phyloP scores from a whole-genome alignment of 1,140 invertebrate genomes.

The Tribolium castaneum region DNA sequence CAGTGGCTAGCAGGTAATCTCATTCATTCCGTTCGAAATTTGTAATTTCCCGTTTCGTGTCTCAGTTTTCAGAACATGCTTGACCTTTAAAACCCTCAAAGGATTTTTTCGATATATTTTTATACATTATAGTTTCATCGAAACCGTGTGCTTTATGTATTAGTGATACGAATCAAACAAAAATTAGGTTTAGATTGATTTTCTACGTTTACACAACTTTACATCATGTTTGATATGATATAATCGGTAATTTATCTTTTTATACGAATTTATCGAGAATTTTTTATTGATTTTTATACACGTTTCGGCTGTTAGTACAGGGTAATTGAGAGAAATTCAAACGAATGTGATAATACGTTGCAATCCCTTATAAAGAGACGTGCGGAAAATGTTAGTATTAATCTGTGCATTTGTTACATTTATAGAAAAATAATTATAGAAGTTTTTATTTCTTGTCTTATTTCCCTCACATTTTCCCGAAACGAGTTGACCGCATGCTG shows the following conservation, averaged over 20 bases:
- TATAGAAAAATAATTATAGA: conserved; percentile 11
- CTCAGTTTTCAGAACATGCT: conserved; percentile 61
- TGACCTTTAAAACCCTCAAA: conserved; percentile 55
- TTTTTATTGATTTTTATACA: conserved; percentile 12
- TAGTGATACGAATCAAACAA: conserved; percentile 16
- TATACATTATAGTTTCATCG: conserved; percentile 47
- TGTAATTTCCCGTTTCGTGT: conserved; percentile 37
- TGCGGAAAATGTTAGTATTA: conserved; percentile 22
- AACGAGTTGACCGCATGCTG: conserved; percentile 55
- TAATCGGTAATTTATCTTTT: conserved; percentile 61
- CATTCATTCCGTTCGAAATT: background rate
- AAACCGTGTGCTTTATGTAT: conserved; percentile 33
- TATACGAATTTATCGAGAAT: conserved; percentile 25
- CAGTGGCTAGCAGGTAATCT: conserved; percentile 71
- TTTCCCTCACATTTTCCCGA: background rate
- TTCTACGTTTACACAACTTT: conserved; percentile 53
- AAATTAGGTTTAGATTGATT: conserved; percentile 35
- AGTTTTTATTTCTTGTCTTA: conserved; percentile 33
- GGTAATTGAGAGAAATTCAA: background rate
- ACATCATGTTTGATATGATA: conserved; percentile 45
- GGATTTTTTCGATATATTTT: conserved; percentile 22
- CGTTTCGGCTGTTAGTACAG: background rate
- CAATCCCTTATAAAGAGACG: background rate
- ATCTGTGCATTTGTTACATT: conserved; percentile 22
- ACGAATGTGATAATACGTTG: conserved; percentile 13